Conservation (phyloP, 1,140 invertebrate genomes). For the Brachionus calyciflorus region DNA sequence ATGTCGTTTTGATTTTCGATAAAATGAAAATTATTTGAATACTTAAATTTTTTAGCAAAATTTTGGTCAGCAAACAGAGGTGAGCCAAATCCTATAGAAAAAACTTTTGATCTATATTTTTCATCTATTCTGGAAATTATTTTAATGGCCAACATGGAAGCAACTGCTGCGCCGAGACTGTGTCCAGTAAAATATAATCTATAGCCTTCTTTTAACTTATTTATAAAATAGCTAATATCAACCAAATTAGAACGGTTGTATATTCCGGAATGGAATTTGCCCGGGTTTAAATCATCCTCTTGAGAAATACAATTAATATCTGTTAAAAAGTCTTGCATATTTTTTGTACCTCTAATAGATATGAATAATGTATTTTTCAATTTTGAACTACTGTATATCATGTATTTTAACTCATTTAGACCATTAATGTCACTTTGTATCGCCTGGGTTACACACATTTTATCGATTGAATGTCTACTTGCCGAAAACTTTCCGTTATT, state of each 20-base stretch:
- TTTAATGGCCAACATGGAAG: not conserved
- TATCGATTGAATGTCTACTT: not conserved
- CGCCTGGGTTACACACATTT: not conserved
- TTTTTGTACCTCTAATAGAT: not conserved
- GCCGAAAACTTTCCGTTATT: not conserved
- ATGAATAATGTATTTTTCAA: not conserved
- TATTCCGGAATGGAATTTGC: conserved; percentile 29
- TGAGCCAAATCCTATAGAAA: conserved; percentile 4
- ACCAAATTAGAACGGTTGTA: not conserved
- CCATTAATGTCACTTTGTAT: not conserved
- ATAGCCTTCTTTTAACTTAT: not conserved
- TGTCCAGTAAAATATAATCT: conserved; percentile 1
- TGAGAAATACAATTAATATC: conserved; percentile 17
- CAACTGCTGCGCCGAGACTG: not conserved
- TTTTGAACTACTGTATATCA: not conserved
- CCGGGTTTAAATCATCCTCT: not conserved
- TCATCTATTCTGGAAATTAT: not conserved
- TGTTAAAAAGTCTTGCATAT: conserved; percentile 11
- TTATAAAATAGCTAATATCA: not conserved
- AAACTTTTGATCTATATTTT: not conserved
- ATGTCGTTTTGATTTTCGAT: not conserved
- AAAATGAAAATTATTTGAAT: conserved; percentile 1
- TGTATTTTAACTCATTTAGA: conserved; percentile 7
- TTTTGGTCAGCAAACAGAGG: not conserved
- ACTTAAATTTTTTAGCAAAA: not conserved